Evolutionary conservation across 2,113 vertebrate genomes (phyloP), one percentile per base, ranked within the genome.

Genomic region (Bubo bubo): DNA sequence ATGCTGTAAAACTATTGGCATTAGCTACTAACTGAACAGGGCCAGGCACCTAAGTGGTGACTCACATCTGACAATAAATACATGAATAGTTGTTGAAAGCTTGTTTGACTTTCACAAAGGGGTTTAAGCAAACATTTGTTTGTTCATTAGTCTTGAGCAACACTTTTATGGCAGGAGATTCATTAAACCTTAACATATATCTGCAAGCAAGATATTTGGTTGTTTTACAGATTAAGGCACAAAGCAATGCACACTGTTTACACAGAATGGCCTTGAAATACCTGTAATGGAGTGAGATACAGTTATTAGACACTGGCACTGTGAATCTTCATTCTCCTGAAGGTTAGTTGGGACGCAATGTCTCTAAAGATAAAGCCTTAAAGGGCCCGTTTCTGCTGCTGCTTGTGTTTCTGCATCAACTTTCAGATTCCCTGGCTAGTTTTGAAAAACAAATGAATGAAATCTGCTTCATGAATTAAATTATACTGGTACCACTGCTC

Each of bases 81-180:
- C 93, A 95, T 93, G 93, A 97, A 97, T 92, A 97, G 96, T 94
- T 98, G 97, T 97, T 98, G 98, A 98, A 98, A 98, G 98, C 95
- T 95, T 98, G 97, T 98, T 98, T 98, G 97, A 98, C 97, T 98
- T 98, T 97, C 97, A 97, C 97, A 97, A 98, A 98, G 95, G 93
- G 83, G 81, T 96, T 98, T 98, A 98, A 97, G 95, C 97, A 98
- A 98, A 98, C 97, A 97, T 97, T 98, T 96, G 85, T 98, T 98
- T 98, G 97, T 95, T 98, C 98, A 97, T 98, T 98, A 98, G 97
- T 98, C 96, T 98, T 98, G 96, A 98, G 97, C 93, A 98, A 98
- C 95, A 96, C 79, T 98, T 98, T 98, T 96, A 98, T 91, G 86
- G 97, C 94, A 96, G 93, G 62, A 97, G 96, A 96, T 97, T 98